Evolutionary conservation across 2,113 vertebrate genomes (phyloP).

Genomic region (Caracal caracal): DNA sequence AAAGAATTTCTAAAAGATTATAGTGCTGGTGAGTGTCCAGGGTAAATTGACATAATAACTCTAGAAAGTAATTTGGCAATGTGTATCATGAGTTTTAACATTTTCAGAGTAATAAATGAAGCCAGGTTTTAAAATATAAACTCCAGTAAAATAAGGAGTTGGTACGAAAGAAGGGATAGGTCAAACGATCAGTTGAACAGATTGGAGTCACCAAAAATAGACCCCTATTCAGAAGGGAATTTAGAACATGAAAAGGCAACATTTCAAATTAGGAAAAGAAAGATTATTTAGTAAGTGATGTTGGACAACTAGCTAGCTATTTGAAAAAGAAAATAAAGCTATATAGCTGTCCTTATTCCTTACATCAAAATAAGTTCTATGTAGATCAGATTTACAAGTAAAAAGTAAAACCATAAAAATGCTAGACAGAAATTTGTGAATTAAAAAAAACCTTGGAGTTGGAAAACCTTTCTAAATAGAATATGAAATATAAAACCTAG

Average conservation of each 20-base stretch:
- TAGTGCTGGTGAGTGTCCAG: background rate
- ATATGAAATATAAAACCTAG: background rate
- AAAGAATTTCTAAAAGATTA: background rate
- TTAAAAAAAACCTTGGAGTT: background rate
- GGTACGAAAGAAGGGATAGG: background rate
- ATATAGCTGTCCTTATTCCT: background rate
- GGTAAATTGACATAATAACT: background rate
- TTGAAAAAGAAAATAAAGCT: background rate
- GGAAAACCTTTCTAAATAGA: background rate
- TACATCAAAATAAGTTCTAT: background rate
- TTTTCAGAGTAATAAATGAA: background rate
- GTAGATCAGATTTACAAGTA: background rate
- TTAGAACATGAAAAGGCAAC: conserved; percentile 4
- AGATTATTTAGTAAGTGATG: background rate
- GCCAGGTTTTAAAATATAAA: background rate
- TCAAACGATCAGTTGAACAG: background rate
- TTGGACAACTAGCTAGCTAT: background rate
- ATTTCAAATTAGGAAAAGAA: background rate
- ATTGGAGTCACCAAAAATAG: background rate
- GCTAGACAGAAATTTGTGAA: background rate
- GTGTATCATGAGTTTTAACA: conserved; percentile 6
- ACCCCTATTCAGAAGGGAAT: background rate
- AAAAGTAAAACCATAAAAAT: background rate
- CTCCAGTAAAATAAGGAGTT: background rate
- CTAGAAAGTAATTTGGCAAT: background rate